Conservation (phyloP, 1,140 invertebrate genomes). For the Plutomurus gul region DNA sequence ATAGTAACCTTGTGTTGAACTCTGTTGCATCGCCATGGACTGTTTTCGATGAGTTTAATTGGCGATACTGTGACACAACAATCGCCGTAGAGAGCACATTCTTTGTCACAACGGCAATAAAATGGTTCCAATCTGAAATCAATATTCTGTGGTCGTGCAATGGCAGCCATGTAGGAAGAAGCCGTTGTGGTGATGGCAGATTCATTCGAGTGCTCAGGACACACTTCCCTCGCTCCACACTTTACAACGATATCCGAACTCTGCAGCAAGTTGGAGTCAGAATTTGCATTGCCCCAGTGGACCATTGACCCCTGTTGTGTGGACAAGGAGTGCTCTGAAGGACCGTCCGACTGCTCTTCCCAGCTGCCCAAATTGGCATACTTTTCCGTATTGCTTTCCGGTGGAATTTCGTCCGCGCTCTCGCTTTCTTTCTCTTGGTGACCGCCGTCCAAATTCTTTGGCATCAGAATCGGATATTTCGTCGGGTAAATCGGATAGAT, state of each 20-base stretch:
- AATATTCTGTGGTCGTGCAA: background rate
- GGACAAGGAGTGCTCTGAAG: too few relatives aligned
- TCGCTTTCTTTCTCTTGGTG: background rate
- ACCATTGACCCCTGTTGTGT: too few relatives aligned
- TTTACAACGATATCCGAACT: background rate
- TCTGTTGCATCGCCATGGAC: slow-evolving; percentile 37
- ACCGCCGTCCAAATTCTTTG: background rate
- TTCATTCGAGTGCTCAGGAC: background rate
- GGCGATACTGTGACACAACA: slow-evolving; percentile 33
- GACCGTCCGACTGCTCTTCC: background rate
- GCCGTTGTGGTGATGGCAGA: background rate
- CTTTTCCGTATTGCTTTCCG: too few relatives aligned
- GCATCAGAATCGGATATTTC: background rate
- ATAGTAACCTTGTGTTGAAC: slow-evolving; percentile 31
- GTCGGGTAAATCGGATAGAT: background rate
- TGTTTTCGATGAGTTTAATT: background rate
- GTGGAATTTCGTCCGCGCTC: too few relatives aligned
- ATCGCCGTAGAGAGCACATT: slow-evolving; percentile 41
- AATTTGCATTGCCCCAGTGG: too few relatives aligned
- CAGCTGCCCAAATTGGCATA: background rate
- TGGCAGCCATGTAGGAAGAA: background rate
- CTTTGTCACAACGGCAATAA: slow-evolving; percentile 39
- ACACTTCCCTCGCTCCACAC: background rate
- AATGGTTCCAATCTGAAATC: slow-evolving; percentile 24
- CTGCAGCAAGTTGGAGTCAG: background rate